Percentiles rank a stretch among this genome's conserved stretches.
phyloP scores from a whole-genome alignment of 2,113 vertebrate genomes.

The Pogona vitticeps region DNA sequence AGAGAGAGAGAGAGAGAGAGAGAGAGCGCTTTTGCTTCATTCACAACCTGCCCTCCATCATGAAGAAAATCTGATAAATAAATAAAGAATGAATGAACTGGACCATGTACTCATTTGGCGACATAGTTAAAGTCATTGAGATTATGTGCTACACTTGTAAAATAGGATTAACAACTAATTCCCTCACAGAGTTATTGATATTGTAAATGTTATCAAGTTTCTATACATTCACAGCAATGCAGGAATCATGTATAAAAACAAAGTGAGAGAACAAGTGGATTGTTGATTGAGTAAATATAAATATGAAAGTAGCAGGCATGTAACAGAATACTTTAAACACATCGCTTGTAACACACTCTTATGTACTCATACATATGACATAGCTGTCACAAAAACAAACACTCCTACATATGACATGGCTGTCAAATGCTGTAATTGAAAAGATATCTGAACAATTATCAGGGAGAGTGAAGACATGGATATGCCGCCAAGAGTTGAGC shows the following conservation, averaged over 20 bases:
- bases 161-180: not conserved
- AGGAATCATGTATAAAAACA: not conserved
- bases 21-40: too few relatives aligned
- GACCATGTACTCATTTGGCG: not conserved
- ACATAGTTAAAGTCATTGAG: not conserved
- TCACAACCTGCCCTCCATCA: not conserved
- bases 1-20: too few relatives aligned
- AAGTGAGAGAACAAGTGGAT: not conserved
- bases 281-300: not conserved
- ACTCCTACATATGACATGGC: not conserved
- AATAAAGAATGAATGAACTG: not conserved
- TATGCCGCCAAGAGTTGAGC: not conserved
- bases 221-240: not conserved
- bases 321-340: not conserved
- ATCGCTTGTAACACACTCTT: not conserved
- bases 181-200: not conserved
- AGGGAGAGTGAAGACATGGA: not conserved
- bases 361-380: fast-evolving
- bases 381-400: constrained; percentile 25
- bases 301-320: not conserved
- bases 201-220: not conserved
- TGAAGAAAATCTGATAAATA: not conserved
- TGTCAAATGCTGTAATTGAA: constrained; percentile 8
- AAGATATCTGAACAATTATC: not conserved
- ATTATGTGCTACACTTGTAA: not conserved